Evolutionary conservation across 2,797 vertebrate species (phyloP), one percentile per base, ranked within the genome.

Genomic region (Pangasius krempfi): DNA sequence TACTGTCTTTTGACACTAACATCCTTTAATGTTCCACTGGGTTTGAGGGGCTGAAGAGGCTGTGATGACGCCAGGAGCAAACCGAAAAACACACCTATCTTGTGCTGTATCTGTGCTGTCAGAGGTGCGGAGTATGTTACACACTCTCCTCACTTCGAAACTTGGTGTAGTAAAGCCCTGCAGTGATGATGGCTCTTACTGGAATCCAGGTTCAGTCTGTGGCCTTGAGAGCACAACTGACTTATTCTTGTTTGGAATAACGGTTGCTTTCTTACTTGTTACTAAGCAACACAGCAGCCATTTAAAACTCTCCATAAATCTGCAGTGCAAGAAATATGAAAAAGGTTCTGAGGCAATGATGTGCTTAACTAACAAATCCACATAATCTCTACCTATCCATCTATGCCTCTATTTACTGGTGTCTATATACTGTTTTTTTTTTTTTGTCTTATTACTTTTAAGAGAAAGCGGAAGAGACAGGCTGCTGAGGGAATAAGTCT

Each of bases 11-110:
- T 91, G 88, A 93, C 93, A 88, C 93, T 90, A 70, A 86, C 30
- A 89, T 91, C 90, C 92, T 93, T 94, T 95, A 91, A 94, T 93
- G 94, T 95, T 89, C 90, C 90, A 91, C 92, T 93, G 92, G 90
- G 90, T 89, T 84, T 86, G 37, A 82, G 85, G 37, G 87, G 66
- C 33, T 89, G 79, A 89, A 25, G 72, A 92, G 88, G 90, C 84
- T 84, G 83, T 86, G 76, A 82, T 87, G 86, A 86, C 33, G 88
- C 82, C 85, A 66, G 50, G 85, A 52, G 84, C 73, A 66, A 86
- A 80, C 44, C 47, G 62, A 88, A 72, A 82, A 62, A 60, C 30
- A 50, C 47, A 47, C 60, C 10, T 90, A 90, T 90, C 89, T 86
- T 27, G 60, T 56, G 30, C 66, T 76, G 50, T 88, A 89, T 90